Conservation (phyloP, 2,888 invertebrate genomes). For the Sinohyriopsis cumingii region DNA sequence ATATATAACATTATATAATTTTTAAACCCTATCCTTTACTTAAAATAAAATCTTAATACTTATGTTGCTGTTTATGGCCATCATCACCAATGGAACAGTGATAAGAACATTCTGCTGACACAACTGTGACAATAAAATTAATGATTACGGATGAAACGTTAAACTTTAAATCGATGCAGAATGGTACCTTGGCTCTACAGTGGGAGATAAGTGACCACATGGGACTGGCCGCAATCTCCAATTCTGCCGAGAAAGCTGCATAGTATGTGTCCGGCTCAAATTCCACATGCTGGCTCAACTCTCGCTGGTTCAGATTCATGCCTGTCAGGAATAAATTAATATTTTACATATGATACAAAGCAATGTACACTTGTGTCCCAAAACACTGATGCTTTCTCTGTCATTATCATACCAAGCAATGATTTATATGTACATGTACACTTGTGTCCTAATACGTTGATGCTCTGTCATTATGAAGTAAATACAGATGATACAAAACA, state of each 20-base stretch:
- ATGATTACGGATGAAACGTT: no score
- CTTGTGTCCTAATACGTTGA: neutral
- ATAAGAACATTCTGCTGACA: no score
- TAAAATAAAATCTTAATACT: neutral
- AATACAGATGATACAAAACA: no score
- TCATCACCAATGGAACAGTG: no score
- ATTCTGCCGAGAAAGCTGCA: conserved; percentile 96
- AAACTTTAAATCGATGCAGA: no score
- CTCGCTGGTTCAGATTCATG: conserved; percentile 96
- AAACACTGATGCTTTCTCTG: neutral
- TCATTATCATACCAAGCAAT: no score
- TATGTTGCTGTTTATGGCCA: no score
- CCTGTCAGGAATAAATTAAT: conserved; percentile 75
- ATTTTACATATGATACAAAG: neutral
- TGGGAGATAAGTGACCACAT: conserved; percentile 98
- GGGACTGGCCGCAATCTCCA: conserved; percentile 96
- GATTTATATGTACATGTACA: no score
- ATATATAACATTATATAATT: no score
- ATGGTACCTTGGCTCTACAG: conserved; percentile 53
- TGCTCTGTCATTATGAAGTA: neutral
- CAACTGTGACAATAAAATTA: no score
- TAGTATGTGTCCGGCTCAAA: conserved; percentile 98
- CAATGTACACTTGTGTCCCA: neutral
- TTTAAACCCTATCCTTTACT: neutral
- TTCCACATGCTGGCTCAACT: conserved; percentile 92